Percentiles rank a stretch among this genome's conserved stretches.
phyloP scores from a whole-genome alignment of 1,140 invertebrate species.

The Chlorops oryzae region DNA sequence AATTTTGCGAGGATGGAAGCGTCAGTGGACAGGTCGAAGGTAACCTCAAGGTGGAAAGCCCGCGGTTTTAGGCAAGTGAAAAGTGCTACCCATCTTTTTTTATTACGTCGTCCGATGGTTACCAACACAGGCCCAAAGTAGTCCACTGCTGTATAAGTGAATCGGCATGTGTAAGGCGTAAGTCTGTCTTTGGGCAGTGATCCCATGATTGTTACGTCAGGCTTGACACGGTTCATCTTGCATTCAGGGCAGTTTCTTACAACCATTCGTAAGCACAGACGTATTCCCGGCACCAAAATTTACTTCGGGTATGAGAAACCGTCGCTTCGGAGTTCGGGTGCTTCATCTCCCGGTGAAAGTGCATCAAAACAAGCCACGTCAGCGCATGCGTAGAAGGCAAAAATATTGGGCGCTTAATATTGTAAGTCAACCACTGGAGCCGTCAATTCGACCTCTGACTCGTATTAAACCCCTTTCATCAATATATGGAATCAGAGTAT shows the following conservation, averaged over 20 bases:
- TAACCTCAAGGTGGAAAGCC: slow-evolving; percentile 14
- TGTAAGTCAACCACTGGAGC: neutral
- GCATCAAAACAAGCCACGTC: neutral
- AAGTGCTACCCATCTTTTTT: slow-evolving; percentile 10
- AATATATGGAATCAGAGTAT: too few species aligned
- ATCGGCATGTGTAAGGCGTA: too few species aligned
- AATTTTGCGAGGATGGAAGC: slow-evolving; percentile 12
- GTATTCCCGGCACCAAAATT: neutral
- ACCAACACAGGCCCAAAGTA: too few species aligned
- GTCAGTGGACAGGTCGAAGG: slow-evolving; percentile 11
- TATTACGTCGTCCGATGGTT: neutral
- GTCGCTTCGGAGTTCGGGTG: slow-evolving; percentile 5
- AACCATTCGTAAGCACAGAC: neutral
- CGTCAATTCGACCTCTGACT: too few species aligned
- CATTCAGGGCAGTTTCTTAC: neutral
- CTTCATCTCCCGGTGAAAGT: neutral
- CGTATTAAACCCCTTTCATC: too few species aligned
- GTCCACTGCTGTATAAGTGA: too few species aligned
- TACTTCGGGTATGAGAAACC: neutral
- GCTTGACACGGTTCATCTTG: neutral
- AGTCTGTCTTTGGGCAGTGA: neutral
- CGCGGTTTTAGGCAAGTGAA: too few species aligned
- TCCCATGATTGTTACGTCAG: neutral
- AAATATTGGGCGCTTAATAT: neutral
- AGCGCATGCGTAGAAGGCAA: neutral